phyloP scores from a whole-genome alignment of 2,113 vertebrate genomes.

The Plestiodon gilberti region DNA sequence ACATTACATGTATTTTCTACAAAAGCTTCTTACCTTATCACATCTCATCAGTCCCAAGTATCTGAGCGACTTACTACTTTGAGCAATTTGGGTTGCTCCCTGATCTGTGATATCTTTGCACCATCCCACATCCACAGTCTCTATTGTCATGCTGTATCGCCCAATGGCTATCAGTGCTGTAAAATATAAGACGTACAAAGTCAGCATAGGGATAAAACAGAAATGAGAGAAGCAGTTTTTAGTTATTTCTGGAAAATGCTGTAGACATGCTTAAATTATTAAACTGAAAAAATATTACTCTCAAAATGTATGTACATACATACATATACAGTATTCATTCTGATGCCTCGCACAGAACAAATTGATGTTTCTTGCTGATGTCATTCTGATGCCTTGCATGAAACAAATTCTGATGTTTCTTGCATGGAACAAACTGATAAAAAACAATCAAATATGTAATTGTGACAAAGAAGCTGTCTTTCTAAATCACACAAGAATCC shows the following conservation, averaged over 20 bases:
- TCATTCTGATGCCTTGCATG: neutral
- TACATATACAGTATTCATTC: neutral
- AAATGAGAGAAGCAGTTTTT: neutral
- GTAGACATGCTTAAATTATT: neutral
- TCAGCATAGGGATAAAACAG: neutral
- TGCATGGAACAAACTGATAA: neutral
- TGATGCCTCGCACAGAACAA: neutral
- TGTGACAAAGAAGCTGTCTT: neutral
- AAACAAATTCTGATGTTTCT: neutral
- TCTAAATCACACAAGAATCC: neutral
- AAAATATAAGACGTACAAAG: slow-evolving; percentile 40
- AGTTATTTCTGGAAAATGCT: neutral
- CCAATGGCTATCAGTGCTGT: slow-evolving; percentile 97
- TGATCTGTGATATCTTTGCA: slow-evolving; percentile 98
- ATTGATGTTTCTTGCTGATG: too few species aligned
- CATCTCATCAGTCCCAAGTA: slow-evolving; percentile 98
- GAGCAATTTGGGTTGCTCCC: slow-evolving; percentile 95
- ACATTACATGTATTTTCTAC: accelerated
- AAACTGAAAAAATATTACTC: neutral
- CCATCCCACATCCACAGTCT: slow-evolving; percentile 98
- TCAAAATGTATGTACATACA: neutral
- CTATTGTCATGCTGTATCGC: slow-evolving; percentile 94
- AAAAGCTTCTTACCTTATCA: slow-evolving; percentile 88
- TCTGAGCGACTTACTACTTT: slow-evolving; percentile 95
- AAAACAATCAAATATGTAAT: neutral